These are phyloP conservation scores for Pterocles burchelli DNA, from an alignment of 2,113 vertebrate species.

Conservation along the genomic window DNA sequence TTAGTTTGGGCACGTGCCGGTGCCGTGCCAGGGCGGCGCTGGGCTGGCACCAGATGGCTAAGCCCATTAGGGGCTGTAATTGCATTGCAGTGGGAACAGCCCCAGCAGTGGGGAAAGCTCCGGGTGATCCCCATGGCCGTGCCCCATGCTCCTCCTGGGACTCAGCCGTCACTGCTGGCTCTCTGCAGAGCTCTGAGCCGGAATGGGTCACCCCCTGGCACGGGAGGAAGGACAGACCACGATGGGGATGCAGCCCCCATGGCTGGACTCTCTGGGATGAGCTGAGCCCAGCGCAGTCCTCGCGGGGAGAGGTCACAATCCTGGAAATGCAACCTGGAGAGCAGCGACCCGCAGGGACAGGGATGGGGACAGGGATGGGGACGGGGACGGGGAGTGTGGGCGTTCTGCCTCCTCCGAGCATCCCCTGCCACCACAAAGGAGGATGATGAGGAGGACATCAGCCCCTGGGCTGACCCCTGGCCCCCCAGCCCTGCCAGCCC, in stretches of 20 bases:
- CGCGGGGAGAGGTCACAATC: accelerated
- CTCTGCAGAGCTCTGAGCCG: not conserved
- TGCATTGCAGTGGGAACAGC: not conserved
- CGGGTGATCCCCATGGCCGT: accelerated
- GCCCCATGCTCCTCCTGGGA: accelerated
- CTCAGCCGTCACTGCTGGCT: accelerated
- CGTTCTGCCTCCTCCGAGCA: not conserved
- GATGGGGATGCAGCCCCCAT: not conserved
- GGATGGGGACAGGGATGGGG: not conserved
- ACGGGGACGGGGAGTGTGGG: not conserved
- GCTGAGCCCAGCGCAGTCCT: not conserved
- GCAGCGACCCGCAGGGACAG: accelerated
- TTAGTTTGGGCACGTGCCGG: not conserved
- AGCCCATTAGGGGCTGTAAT: slow-evolving; percentile 41
- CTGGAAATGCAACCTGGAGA: not conserved
- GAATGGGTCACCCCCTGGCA: too few species aligned
- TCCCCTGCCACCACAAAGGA: not conserved
- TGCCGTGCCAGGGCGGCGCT: not conserved
- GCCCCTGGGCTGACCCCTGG: accelerated
- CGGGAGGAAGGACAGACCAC: too few species aligned
- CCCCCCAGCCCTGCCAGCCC: not conserved
- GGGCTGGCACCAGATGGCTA: slow-evolving; percentile 15
- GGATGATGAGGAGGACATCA: too few species aligned
- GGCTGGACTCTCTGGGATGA: not conserved
- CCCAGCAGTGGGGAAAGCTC: not conserved